Base-by-base conservation (phyloP, 2,888 invertebrate genomes). In the Archips xylosteana region DNA sequence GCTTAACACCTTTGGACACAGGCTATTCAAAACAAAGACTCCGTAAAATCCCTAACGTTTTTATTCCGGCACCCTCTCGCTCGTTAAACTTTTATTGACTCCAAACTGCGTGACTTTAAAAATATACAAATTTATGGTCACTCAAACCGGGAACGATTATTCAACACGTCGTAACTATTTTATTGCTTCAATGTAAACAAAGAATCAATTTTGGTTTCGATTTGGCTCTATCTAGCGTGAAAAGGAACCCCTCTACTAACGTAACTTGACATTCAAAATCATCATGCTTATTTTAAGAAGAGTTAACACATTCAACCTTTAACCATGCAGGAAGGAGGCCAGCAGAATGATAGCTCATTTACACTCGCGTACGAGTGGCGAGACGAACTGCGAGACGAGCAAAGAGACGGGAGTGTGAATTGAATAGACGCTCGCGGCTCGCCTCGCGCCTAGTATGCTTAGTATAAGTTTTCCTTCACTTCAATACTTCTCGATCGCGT, bases 61-160 rank as follows among this genome's bases (percentile, higher is more conserved):
- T 92, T 88, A 92, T 91, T 88, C 82, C 79, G 82, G 89, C 90
- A 89, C 90, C 93, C 92, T 90, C 57, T 57, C 84, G 81, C 84
- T 91, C 94, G 92, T 94, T 92, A 94, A 93, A 92, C 87, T 92
- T 93, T 93, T 94, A 94, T 93, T 88, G 91, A 91, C 92, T 92
- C 85, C 87, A 89, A 93, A 92, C 91, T 89, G 89, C 89, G 89
- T 86, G 89, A 92, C 93, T 92, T 93, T 92, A 91, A 94, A 93
- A 94, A 93, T 92, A 92, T 87, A 93, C 92, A 93, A 93, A 93
- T 94, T 93, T 94, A 94, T 88, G 92, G 92, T 92, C 92, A 93
- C 92, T 93, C 92, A 90, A 89, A 91, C 89, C 86, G 90, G 89
- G 85, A 90, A 89, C 91, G 92, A 93, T 94, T 92, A 94, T 92